Evolutionary conservation across 2,113 vertebrate species (phyloP).

Genomic region (Nannobrachium achirus): DNA sequence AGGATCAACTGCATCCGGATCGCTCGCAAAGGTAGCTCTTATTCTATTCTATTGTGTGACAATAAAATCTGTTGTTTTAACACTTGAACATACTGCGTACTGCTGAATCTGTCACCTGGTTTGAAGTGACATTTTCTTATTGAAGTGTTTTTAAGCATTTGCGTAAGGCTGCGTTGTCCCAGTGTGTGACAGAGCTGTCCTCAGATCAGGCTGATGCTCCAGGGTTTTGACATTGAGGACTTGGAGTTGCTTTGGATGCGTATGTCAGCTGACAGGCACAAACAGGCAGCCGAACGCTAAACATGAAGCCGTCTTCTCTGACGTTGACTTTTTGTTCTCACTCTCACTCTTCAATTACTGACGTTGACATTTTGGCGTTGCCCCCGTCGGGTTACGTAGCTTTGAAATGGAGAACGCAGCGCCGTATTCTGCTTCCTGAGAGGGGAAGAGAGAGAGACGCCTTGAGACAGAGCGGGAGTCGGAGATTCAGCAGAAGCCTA

Average conservation of each 20-base stretch:
- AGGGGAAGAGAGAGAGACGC: slow-evolving; percentile 29
- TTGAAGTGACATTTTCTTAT: neutral
- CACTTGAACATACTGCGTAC: too few species aligned
- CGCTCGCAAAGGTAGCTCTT: slow-evolving; percentile 90
- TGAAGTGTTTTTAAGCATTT: neutral
- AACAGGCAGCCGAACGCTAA: slow-evolving; percentile 26
- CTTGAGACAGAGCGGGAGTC: slow-evolving; percentile 32
- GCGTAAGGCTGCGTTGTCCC: neutral
- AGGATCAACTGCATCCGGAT: slow-evolving; percentile 93
- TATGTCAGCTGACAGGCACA: too few species aligned
- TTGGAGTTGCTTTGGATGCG: slow-evolving; percentile 50
- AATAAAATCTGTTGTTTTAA: too few species aligned
- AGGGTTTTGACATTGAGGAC: slow-evolving; percentile 35
- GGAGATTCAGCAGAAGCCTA: slow-evolving; percentile 31
- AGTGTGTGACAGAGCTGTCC: slow-evolving; percentile 15
- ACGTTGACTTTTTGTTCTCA: slow-evolving; percentile 1
- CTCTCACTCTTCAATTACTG: slow-evolving; percentile 44
- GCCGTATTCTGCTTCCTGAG: slow-evolving; percentile 21
- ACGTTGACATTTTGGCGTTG: slow-evolving; percentile 59
- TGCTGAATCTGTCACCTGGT: too few species aligned
- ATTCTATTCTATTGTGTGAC: neutral
- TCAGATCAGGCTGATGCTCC: slow-evolving; percentile 37
- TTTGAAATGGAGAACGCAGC: slow-evolving; percentile 53
- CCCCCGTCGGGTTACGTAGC: slow-evolving; percentile 28
- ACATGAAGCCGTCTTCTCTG: too few species aligned